Percentiles rank a stretch among this genome's conserved stretches.
phyloP scores from a whole-genome alignment of 1,140 invertebrate genomes.

The Thrips palmi region DNA sequence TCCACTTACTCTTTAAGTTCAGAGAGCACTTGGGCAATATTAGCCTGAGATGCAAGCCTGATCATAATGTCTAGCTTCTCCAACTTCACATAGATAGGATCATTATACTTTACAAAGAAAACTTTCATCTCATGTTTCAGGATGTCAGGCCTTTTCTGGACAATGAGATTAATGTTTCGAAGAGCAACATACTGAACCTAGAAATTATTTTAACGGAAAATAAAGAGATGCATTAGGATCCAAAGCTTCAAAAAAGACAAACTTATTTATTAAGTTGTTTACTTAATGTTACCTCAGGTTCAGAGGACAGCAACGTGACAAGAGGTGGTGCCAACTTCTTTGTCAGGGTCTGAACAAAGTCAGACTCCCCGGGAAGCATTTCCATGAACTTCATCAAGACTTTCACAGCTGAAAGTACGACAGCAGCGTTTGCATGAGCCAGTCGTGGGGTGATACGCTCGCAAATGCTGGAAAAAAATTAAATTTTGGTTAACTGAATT shows the following conservation, averaged over 20 bases:
- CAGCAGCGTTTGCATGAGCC: conserved; percentile 98
- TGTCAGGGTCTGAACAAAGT: conserved; percentile 84
- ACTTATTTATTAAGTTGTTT: background rate
- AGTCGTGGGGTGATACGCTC: conserved; percentile 94
- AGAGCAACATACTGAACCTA: conserved; percentile 93
- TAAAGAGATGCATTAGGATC: background rate
- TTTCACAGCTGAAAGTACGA: conserved; percentile 98
- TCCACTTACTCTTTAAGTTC: conserved; percentile 95
- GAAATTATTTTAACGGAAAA: conserved; percentile 8
- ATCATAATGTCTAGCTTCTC: conserved; percentile 99
- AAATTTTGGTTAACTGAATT: conserved; percentile 9
- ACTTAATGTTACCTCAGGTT: conserved; percentile 56
- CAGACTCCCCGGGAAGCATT: conserved; percentile 80
- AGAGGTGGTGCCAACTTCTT: conserved; percentile 98
- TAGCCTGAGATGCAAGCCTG: conserved; percentile 88
- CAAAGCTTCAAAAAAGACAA: background rate
- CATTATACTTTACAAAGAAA: conserved; percentile 99
- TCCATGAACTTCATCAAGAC: conserved; percentile 96
- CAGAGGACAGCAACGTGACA: conserved; percentile 91
- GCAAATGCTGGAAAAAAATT: conserved; percentile 52
- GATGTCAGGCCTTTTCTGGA: conserved; percentile 96
- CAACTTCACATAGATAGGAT: conserved; percentile 99
- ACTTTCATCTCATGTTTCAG: conserved; percentile 99
- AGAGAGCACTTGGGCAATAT: conserved; percentile 95
- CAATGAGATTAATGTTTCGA: conserved; percentile 96